These are phyloP conservation scores for Salvelinus namaycush DNA, from an alignment of 2,113 vertebrate species.

Conservation along the genomic window DNA sequence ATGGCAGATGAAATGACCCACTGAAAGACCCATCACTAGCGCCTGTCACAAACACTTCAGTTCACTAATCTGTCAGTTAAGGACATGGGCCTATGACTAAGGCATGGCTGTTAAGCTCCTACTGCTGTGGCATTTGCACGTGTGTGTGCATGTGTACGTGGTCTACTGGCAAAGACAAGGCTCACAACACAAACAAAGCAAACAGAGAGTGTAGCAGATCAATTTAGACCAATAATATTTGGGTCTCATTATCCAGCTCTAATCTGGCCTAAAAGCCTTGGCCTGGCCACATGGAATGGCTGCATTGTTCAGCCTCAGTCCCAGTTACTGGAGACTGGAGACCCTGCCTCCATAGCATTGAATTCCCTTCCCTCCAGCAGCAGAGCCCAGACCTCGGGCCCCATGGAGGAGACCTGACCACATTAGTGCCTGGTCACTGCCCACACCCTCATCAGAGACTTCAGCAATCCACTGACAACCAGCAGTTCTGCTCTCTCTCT, in stretches of 20 bases:
- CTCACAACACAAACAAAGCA: neutral
- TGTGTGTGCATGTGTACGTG: conserved; percentile 13
- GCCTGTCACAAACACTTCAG: neutral
- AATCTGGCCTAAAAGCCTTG: conserved; percentile 11
- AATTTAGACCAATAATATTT: neutral
- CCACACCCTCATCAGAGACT: neutral
- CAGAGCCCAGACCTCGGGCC: conserved; percentile 5
- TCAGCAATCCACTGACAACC: neutral
- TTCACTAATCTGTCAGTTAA: conserved; percentile 22
- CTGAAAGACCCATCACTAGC: conserved; percentile 15
- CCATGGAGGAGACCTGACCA: conserved; percentile 2
- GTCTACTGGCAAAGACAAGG: neutral
- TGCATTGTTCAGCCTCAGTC: conserved; percentile 19
- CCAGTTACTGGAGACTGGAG: neutral
- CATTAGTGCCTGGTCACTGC: conserved; percentile 11
- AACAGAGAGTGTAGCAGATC: neutral
- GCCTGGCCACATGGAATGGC: conserved; percentile 12
- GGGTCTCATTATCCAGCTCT: neutral
- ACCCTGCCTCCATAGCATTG: neutral
- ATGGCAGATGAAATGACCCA: conserved; percentile 30
- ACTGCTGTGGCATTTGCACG: conserved; percentile 5
- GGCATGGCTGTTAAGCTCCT: conserved; percentile 12
- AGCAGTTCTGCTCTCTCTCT: neutral
- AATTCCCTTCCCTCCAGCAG: neutral
- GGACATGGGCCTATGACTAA: conserved; percentile 19